Evolutionary conservation across 2,888 invertebrate species (phyloP), one percentile per base, ranked within the genome.

Genomic region (Plusia festucae): DNA sequence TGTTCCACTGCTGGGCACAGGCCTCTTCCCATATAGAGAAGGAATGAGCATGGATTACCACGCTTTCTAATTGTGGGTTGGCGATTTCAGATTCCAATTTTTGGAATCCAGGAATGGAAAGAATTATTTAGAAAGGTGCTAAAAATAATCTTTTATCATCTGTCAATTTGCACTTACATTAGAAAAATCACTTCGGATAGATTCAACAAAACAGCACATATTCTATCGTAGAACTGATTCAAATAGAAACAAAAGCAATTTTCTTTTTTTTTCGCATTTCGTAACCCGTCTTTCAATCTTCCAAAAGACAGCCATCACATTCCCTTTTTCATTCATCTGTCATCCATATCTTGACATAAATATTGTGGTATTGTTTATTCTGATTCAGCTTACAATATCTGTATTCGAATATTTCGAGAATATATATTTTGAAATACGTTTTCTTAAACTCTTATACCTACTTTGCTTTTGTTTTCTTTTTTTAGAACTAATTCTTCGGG

Each of bases 181-280:
- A 30, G 7, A 8, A 30, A 30, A 8, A 30, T 30, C 27, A 24
- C 27, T 7, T 1, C 8, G 8, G 27, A 5, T 8, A 9, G 18
- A 49, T 49, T 49, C 9, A 18, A 11, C 11, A 49, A 20, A 20
- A 49, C 18, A 49, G 3, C 18, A 22, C 11, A 27, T 55, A 30
- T 16, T 9, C 5, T 34, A 15, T 11, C 8, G 0, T 40, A 24
- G 9, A 16, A 7, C 34, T 0, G 46, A 9, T 22, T 57, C 18
- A 51, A 57, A 60, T 72, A 6, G 22, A 53, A 66, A 72, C 54
- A 77, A 77, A 77, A 63, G 57, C 53, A 77, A 77, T 73, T 67
- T 73, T 49, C 40, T 67, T 76, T 70, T 51, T 30, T 68, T 32
- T 68, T 60, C 63, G 60, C 67, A 44, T 51, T 22, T 7, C 49